A percentile compares a stretch with the other conserved stretches of the same genome.
phyloP scores from a whole-genome alignment of 2,797 vertebrate genomes.

The Masticophis lateralis region DNA sequence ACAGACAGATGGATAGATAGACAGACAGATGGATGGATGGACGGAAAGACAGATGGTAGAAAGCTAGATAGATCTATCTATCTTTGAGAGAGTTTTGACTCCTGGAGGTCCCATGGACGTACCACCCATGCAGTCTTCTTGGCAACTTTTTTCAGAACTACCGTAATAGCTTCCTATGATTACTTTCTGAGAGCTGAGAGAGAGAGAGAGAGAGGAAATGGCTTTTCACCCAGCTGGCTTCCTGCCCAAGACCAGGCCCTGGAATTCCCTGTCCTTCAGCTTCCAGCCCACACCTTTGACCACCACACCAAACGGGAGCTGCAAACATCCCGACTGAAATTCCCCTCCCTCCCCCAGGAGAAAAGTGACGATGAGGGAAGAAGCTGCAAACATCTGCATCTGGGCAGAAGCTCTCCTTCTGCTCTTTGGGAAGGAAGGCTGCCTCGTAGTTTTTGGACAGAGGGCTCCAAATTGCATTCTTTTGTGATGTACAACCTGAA shows the following conservation, averaged over 20 bases:
- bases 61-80: neutral
- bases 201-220: neutral
- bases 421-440: neutral
- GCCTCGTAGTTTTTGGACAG: no score
- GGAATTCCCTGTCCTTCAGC: neutral
- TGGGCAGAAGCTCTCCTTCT: neutral
- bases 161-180: neutral
- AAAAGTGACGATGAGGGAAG: neutral
- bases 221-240: neutral
- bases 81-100: neutral
- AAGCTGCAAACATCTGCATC: neutral
- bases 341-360: neutral
- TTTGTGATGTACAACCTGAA: neutral
- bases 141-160: neutral
- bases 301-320: neutral
- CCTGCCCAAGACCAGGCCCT: neutral
- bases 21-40: fast-evolving
- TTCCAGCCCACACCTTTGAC: neutral
- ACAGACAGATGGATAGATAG: no score
- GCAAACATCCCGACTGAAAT: neutral
- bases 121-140: neutral
- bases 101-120: neutral
- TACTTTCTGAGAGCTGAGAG: neutral
- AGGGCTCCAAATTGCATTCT: neutral
- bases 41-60: no score